A percentile compares a stretch with the other conserved stretches of the same genome.
phyloP scores from a whole-genome alignment of 1,140 invertebrate genomes.

The Drosophila mojavensis region DNA sequence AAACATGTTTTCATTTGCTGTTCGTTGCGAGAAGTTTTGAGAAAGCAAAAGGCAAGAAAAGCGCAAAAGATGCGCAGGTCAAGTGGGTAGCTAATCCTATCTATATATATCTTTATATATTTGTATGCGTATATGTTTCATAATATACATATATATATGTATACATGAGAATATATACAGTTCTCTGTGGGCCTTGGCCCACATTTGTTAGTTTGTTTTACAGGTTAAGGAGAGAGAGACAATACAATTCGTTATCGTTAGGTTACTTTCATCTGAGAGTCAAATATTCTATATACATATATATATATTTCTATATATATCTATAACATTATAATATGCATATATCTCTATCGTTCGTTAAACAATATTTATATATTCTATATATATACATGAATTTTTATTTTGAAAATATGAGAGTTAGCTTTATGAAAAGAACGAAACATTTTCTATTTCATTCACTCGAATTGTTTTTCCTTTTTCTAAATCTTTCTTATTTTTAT shows the following conservation, averaged over 20 bases:
- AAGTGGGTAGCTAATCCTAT: conserved; percentile 22
- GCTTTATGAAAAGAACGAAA: conserved; percentile 66
- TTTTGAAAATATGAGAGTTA: conserved; percentile 63
- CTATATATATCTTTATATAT: conserved; percentile 12
- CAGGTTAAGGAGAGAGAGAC: conserved; percentile 75
- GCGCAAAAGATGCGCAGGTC: conserved; percentile 26
- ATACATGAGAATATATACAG: conserved; percentile 5
- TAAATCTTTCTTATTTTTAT: conserved; percentile 35
- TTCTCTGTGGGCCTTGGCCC: conserved; percentile 39
- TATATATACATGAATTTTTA: conserved; percentile 39
- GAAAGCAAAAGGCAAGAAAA: conserved; percentile 32
- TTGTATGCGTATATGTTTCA: not conserved
- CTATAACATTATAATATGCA: conserved; percentile 47
- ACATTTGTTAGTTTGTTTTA: conserved; percentile 53
- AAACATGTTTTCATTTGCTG: conserved; percentile 64
- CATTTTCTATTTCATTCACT: conserved; percentile 72
- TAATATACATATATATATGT: not conserved
- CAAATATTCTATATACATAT: conserved; percentile 50
- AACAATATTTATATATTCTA: conserved; percentile 54
- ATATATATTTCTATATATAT: conserved; percentile 24
- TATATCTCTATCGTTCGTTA: conserved; percentile 71
- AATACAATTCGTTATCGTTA: conserved; percentile 54
- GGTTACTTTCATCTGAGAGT: conserved; percentile 71
- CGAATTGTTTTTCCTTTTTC: conserved; percentile 47
- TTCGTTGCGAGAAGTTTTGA: conserved; percentile 55